Conservation (phyloP, 1,140 invertebrate species). For the Lepidurus apus region DNA sequence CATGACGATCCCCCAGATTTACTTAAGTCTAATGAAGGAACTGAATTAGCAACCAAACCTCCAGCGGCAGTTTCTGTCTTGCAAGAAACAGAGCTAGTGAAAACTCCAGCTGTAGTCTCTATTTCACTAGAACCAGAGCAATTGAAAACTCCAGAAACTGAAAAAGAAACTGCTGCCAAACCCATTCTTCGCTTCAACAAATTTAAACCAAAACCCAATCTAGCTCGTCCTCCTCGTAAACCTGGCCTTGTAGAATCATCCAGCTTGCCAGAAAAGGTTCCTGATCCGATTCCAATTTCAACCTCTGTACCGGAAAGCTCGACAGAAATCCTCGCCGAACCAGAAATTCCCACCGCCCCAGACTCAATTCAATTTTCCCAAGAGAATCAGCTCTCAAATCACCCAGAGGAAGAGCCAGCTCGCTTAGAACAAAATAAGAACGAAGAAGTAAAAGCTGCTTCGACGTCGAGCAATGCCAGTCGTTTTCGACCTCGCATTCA, state of each 20-base stretch:
- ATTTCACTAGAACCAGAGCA: not conserved
- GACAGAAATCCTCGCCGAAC: not conserved
- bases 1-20: not conserved
- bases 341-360: not conserved
- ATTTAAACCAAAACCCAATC: conserved; percentile 1
- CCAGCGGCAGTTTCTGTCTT: not conserved
- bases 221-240: not conserved
- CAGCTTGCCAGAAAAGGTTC: not conserved
- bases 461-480: not conserved
- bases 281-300: not conserved
- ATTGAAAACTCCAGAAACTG: not conserved
- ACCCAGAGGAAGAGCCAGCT: not conserved
- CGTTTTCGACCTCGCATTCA: not conserved
- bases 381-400: not conserved
- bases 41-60: not conserved
- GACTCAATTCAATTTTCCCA: not conserved
- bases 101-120: not conserved
- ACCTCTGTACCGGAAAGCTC: not conserved
- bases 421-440: not conserved
- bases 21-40: not conserved
- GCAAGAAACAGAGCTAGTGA: not conserved
- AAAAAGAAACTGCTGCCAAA: not conserved
- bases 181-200: not conserved
- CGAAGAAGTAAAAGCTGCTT: not conserved
- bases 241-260: not conserved